These are phyloP conservation scores for Eupelmus urozonus DNA, from an alignment of 2,888 invertebrate genomes.

Conservation along the genomic window DNA sequence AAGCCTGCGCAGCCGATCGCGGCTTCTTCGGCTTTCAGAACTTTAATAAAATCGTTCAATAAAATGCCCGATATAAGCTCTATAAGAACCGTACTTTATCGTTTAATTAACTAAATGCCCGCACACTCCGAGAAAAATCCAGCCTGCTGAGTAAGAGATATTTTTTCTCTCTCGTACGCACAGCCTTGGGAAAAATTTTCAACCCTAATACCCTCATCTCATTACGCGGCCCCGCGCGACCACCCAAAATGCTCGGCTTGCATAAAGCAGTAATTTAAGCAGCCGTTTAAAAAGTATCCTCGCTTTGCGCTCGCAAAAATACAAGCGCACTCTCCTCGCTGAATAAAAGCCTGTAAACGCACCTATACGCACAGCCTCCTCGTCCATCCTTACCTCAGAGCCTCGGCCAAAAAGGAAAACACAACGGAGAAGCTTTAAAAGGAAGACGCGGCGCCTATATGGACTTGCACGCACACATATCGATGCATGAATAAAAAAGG, in stretches of 20 bases:
- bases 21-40: not conserved
- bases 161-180: not conserved
- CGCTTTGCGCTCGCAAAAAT: conserved; percentile 7
- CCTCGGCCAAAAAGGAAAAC: not conserved
- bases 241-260: conserved; percentile 26
- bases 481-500: conserved; percentile 48
- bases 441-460: conserved; percentile 22
- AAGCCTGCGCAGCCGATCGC: too few species aligned
- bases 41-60: conserved; percentile 6
- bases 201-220: conserved; percentile 51
- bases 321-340: not conserved
- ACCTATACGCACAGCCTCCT: not conserved
- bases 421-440: conserved; percentile 31
- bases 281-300: not conserved
- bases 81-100: conserved; percentile 28
- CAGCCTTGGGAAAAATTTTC: conserved; percentile 17
- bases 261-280: conserved; percentile 46
- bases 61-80: conserved; percentile 16
- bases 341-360: conserved; percentile 10
- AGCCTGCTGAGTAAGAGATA: not conserved
- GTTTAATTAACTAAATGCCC: conserved; percentile 5
- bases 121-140: not conserved
- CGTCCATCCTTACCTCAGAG: too few species aligned
- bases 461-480: conserved; percentile 5
- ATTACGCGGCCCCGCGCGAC: conserved; percentile 50